Percentiles rank a stretch among this genome's conserved stretches.
These are phyloP conservation scores for Chymomyza costata DNA, from an alignment of 1,140 invertebrate species.

Conservation along the genomic window DNA sequence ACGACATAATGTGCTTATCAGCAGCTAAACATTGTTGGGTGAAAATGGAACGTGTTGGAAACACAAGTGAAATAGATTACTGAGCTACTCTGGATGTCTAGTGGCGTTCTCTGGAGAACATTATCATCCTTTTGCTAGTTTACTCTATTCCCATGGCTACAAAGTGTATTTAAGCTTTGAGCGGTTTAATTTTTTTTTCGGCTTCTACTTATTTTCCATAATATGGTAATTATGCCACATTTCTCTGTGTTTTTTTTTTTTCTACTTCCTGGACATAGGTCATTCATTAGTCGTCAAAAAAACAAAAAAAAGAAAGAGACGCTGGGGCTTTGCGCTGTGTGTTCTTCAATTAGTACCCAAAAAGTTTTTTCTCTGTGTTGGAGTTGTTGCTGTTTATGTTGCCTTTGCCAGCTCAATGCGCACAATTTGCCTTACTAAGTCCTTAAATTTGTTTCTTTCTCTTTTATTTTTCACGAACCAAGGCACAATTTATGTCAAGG, in stretches of 20 bases:
- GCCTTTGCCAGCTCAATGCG: constrained; percentile 20
- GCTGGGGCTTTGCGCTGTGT: constrained; percentile 7
- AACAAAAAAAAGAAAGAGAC: constrained; percentile 7
- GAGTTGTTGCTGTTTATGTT: constrained; percentile 10
- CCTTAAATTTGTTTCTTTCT: constrained; percentile 55
- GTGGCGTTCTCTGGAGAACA: too few relatives aligned
- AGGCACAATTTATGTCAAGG: too few relatives aligned
- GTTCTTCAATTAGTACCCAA: constrained; percentile 39
- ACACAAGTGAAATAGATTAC: too few relatives aligned
- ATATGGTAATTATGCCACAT: constrained; percentile 58
- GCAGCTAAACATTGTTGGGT: constrained; percentile 11
- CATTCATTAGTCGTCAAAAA: constrained; percentile 50
- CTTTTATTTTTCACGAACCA: too few relatives aligned
- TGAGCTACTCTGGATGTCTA: too few relatives aligned
- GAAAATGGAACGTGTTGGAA: constrained; percentile 50
- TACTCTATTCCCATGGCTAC: too few relatives aligned
- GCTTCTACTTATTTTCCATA: constrained; percentile 50
- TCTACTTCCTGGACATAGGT: constrained; percentile 47
- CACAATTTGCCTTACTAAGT: constrained; percentile 42
- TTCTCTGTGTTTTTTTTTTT: too few relatives aligned
- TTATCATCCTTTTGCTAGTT: too few relatives aligned
- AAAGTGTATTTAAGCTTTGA: neutral
- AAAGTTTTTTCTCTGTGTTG: constrained; percentile 26
- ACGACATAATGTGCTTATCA: constrained; percentile 4
- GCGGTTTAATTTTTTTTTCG: constrained; percentile 12